A percentile compares a stretch with the other conserved stretches of the same genome.
These are phyloP conservation scores for Acanthoscelides obtectus DNA, from an alignment of 2,888 invertebrate species.

Conservation along the genomic window DNA sequence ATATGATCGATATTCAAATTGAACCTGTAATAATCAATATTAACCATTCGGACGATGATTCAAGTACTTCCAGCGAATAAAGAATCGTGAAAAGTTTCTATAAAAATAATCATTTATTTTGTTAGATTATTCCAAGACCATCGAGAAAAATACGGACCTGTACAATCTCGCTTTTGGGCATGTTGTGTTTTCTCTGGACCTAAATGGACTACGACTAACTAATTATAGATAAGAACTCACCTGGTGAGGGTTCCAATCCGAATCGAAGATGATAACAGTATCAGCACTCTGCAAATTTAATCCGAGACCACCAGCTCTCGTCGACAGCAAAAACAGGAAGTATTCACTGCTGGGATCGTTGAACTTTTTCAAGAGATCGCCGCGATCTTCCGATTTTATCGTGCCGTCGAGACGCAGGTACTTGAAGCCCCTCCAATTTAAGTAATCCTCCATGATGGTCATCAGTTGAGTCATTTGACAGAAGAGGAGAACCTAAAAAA, in stretches of 20 bases:
- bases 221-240: too few relatives aligned
- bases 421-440: conserved; percentile 82
- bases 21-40: too few relatives aligned
- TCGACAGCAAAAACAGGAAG: conserved; percentile 94
- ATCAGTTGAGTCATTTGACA: conserved; percentile 99
- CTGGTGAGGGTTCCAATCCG: conserved; percentile 99
- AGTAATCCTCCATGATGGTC: conserved; percentile 98
- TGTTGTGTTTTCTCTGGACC: too few relatives aligned
- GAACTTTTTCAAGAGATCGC: conserved; percentile 86
- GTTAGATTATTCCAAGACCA: too few relatives aligned
- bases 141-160: too few relatives aligned
- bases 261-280: conserved; percentile 98
- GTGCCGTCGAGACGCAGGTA: conserved; percentile 96
- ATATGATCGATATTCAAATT: too few relatives aligned
- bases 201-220: too few relatives aligned
- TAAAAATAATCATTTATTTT: too few relatives aligned
- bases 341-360: conserved; percentile 85
- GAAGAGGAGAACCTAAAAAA: conserved; percentile 67
- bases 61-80: too few relatives aligned
- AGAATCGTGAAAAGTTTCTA: too few relatives aligned
- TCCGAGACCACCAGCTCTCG: conserved; percentile 96
- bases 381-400: conserved; percentile 97
- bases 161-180: too few relatives aligned
- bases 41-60: too few relatives aligned
- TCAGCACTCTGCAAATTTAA: conserved; percentile 98